Percentiles rank a stretch among this genome's conserved stretches.
Conservation (phyloP, 1,140 invertebrate genomes). For the Glossosoma conforme region DNA sequence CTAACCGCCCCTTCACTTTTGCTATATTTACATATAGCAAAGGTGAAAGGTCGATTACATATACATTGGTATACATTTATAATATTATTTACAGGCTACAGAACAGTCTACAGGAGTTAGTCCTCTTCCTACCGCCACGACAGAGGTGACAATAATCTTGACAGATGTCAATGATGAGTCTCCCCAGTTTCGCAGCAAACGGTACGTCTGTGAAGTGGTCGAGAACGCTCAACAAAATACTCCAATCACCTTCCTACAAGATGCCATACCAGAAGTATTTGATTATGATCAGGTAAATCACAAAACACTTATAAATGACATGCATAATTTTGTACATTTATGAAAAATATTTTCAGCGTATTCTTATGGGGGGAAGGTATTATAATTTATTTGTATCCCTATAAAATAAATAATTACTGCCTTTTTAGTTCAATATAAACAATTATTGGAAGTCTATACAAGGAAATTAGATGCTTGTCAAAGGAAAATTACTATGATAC, state of each 20-base stretch:
- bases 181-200: slow-evolving; percentile 71
- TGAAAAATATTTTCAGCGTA: too few species aligned
- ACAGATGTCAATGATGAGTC: slow-evolving; percentile 94
- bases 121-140: slow-evolving; percentile 70
- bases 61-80: neutral
- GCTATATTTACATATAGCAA: slow-evolving; percentile 6
- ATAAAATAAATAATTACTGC: too few species aligned
- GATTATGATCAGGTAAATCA: slow-evolving; percentile 82
- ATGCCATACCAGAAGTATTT: slow-evolving; percentile 78
- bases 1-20: neutral
- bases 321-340: too few species aligned
- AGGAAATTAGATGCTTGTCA: too few species aligned
- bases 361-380: too few species aligned
- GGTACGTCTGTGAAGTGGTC: slow-evolving; percentile 83
- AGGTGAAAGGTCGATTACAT: neutral
- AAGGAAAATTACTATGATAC: too few species aligned
- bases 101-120: slow-evolving; percentile 57
- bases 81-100: slow-evolving; percentile 53
- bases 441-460: too few species aligned
- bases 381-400: too few species aligned
- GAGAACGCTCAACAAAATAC: slow-evolving; percentile 90
- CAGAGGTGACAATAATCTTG: slow-evolving; percentile 88
- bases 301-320: slow-evolving; percentile 7
- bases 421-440: too few species aligned
- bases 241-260: slow-evolving; percentile 79